Percentiles rank a stretch among this genome's conserved stretches.
phyloP scores from a whole-genome alignment of 2,113 vertebrate genomes.

The Oenanthe oenanthe region DNA sequence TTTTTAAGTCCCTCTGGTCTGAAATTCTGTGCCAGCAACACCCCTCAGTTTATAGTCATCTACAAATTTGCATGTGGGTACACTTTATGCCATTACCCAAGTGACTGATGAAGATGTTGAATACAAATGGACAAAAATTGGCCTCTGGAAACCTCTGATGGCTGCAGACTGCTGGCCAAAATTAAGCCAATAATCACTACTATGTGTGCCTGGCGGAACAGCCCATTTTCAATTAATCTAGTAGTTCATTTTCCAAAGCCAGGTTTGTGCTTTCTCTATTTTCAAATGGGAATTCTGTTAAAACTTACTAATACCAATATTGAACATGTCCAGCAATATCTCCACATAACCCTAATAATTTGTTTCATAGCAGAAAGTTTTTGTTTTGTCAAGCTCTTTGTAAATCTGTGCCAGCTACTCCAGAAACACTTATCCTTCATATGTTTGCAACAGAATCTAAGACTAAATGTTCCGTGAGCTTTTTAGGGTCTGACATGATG shows the following conservation, averaged over 20 bases:
- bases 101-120: background rate
- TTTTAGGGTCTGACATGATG: background rate
- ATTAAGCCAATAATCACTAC: background rate
- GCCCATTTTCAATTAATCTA: background rate
- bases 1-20: background rate
- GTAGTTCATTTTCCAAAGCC: background rate
- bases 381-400: background rate
- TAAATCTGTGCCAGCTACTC: background rate
- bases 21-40: background rate
- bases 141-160: background rate
- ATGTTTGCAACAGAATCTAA: background rate
- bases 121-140: background rate
- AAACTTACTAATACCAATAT: background rate
- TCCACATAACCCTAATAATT: background rate
- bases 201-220: accelerated
- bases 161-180: background rate
- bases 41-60: background rate
- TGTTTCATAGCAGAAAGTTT: background rate
- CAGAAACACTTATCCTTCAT: background rate
- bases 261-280: background rate
- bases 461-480: background rate
- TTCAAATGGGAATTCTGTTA: background rate
- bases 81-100: background rate
- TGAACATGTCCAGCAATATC: background rate
- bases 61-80: background rate